Conservation (phyloP, 2,113 vertebrate genomes). For the Indicator indicator region DNA sequence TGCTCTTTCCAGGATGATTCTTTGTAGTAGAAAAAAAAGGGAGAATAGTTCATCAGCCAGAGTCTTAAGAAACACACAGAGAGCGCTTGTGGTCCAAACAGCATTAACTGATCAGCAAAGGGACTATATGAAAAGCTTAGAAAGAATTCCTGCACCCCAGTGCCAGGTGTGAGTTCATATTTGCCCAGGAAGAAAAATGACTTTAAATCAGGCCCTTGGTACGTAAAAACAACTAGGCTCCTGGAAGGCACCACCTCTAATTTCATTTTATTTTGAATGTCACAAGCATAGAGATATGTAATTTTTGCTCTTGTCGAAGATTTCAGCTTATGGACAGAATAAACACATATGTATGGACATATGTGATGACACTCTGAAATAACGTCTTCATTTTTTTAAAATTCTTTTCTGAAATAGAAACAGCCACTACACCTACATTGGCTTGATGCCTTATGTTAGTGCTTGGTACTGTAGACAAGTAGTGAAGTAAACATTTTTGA, state of each 20-base stretch:
- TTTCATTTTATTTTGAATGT: not conserved
- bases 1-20: not conserved
- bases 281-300: not conserved
- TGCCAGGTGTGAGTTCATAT: not conserved
- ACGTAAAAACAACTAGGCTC: not conserved
- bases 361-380: not conserved
- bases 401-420: not conserved
- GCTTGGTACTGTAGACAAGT: not conserved
- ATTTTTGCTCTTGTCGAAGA: not conserved
- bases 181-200: not conserved
- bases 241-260: not conserved
- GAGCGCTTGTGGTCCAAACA: not conserved
- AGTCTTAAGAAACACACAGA: not conserved
- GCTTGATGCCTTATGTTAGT: not conserved
- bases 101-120: not conserved
- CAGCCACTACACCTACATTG: not conserved
- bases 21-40: not conserved
- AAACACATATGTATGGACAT: not conserved
- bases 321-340: not conserved
- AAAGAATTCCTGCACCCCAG: not conserved
- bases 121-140: not conserved
- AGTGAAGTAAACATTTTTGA: not conserved
- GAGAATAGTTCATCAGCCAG: not conserved
- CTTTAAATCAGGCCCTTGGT: not conserved
- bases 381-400: accelerated